Evolutionary conservation across 2,113 vertebrate genomes (phyloP).

Genomic region (Myrmecophaga tridactyla): DNA sequence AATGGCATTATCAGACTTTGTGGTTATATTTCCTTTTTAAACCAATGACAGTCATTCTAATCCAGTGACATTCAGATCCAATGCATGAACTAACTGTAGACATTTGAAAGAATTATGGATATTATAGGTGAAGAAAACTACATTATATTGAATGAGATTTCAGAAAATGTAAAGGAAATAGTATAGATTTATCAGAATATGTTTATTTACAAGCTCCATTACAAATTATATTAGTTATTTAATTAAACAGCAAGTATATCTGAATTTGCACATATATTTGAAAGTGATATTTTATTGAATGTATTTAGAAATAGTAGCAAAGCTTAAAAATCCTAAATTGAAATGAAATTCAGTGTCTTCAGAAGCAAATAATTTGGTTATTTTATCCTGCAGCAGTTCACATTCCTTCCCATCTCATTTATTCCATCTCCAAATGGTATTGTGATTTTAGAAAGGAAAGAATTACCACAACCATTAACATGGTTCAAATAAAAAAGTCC

Average conservation of each 20-base stretch:
- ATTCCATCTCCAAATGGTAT: not conserved
- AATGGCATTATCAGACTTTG: not conserved
- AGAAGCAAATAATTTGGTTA: not conserved
- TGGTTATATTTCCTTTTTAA: not conserved
- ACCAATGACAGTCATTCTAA: not conserved
- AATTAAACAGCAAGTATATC: not conserved
- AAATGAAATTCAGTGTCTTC: not conserved
- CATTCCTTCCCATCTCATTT: not conserved
- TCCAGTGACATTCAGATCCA: not conserved
- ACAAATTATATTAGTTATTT: not conserved
- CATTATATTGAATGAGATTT: not conserved
- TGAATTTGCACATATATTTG: not conserved
- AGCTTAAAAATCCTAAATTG: not conserved
- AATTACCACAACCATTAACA: not conserved
- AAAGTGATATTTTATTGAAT: not conserved
- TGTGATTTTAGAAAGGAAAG: not conserved
- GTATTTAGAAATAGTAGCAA: not conserved
- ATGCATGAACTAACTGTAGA: not conserved
- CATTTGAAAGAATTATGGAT: not conserved
- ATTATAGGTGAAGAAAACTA: not conserved
- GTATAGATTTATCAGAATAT: not conserved
- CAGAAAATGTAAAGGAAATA: not conserved
- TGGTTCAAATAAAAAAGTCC: not conserved
- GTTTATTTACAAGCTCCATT: not conserved
- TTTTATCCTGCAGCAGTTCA: not conserved